Conservation (phyloP, 2,797 vertebrate genomes). For the Molossus alvarezi region DNA sequence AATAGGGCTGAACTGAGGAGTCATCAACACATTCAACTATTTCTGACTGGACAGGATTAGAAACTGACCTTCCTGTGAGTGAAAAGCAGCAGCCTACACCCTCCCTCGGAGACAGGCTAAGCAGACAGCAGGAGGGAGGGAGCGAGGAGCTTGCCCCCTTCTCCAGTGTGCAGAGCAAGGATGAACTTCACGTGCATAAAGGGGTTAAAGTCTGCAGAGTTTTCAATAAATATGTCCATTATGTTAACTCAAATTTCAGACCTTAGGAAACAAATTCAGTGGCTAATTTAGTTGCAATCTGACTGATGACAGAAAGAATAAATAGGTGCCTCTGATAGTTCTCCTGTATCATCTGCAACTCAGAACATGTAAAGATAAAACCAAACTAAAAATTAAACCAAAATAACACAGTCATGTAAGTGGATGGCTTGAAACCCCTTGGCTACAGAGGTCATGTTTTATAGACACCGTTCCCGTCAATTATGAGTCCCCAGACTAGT, state of each 20-base stretch:
- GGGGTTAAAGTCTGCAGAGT: neutral
- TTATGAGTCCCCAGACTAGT: neutral
- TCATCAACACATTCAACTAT: neutral
- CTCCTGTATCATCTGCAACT: neutral
- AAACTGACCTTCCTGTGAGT: neutral
- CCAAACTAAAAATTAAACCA: neutral
- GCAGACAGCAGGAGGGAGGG: neutral
- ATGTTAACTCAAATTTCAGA: neutral
- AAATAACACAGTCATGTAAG: neutral
- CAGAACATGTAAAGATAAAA: neutral
- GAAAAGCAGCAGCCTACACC: neutral
- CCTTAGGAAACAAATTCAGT: slow-evolving; percentile 13
- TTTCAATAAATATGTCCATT: slow-evolving; percentile 28
- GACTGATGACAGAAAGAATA: neutral
- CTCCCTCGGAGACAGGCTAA: neutral
- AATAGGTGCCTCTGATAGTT: neutral
- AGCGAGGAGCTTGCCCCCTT: neutral
- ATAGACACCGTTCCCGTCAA: neutral
- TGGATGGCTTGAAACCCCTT: neutral
- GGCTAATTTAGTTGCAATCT: neutral
- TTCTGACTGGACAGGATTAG: neutral
- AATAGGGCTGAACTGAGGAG: neutral
- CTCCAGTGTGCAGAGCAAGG: neutral
- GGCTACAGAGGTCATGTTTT: neutral
- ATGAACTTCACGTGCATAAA: neutral